A percentile compares a stretch with the other conserved stretches of the same genome.
Evolutionary conservation across 2,888 invertebrate genomes (phyloP).

Genomic region (Tortrix viridana): DNA sequence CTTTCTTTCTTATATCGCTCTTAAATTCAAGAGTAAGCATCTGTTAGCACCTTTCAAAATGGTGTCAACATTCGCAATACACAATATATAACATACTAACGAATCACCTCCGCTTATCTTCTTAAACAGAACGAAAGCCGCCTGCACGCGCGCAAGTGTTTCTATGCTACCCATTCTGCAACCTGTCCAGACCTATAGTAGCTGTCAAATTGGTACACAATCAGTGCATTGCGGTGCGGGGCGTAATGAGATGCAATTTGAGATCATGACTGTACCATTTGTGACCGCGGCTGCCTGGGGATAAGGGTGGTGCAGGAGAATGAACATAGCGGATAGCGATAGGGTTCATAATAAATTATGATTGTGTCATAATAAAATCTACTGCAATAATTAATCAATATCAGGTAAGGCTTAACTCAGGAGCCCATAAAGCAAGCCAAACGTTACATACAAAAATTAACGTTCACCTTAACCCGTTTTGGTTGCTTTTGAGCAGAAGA

Average conservation of each 20-base stretch:
- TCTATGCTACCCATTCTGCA: constrained; percentile 23
- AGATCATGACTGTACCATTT: constrained; percentile 74
- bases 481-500: no score
- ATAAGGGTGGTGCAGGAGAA: constrained; percentile 48
- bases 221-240: constrained; percentile 62
- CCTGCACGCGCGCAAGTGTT: constrained; percentile 19
- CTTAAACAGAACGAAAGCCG: constrained; percentile 2
- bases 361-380: no score
- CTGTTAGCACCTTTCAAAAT: no score
- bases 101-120: background rate
- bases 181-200: constrained; percentile 41
- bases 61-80: no score
- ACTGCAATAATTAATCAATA: no score
- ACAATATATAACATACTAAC: no score
- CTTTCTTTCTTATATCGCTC: no score
- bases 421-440: no score
- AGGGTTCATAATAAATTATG: background rate
- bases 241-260: constrained; percentile 76
- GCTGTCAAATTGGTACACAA: constrained; percentile 70
- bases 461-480: no score
- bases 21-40: no score
- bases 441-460: no score
- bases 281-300: constrained; percentile 65
- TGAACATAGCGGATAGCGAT: constrained; percentile 2
- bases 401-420: no score